phyloP scores from a whole-genome alignment of 1,140 invertebrate genomes.

The Drosophila tropicalis region DNA sequence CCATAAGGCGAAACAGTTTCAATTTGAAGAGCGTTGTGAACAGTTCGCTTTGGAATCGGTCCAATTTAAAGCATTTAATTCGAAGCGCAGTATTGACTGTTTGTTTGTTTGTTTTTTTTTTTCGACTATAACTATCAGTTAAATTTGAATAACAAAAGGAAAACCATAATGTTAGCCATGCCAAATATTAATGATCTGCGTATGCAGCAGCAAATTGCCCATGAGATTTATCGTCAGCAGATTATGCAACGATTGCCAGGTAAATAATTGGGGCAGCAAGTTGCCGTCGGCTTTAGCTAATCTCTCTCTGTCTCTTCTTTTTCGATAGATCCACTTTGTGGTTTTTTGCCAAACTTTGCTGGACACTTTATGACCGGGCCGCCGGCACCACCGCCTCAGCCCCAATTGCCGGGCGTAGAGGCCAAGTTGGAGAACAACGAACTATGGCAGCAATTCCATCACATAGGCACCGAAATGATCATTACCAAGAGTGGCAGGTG shows the following conservation, averaged over 20 bases:
- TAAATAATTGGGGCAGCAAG: conserved; percentile 51
- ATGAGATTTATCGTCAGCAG: conserved; percentile 82
- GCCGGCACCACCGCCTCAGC: conserved; percentile 61
- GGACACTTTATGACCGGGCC: conserved; percentile 49
- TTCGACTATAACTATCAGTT: not conserved
- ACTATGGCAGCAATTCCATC: conserved; percentile 98
- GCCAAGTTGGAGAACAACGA: conserved; percentile 93
- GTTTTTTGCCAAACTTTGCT: conserved; percentile 63
- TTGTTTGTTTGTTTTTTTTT: too few species aligned
- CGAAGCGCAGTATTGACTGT: too few species aligned
- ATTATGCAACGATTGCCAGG: conserved; percentile 83
- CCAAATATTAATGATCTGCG: conserved; percentile 79
- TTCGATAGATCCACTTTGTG: conserved; percentile 75
- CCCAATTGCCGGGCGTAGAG: conserved; percentile 80
- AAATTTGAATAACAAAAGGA: not conserved
- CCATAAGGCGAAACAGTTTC: conserved; percentile 56
- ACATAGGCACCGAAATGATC: conserved; percentile 99
- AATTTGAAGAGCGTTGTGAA: conserved; percentile 61
- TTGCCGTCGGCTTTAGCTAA: conserved; percentile 58
- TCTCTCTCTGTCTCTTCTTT: not conserved
- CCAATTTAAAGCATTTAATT: not conserved
- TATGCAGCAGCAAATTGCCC: conserved; percentile 81
- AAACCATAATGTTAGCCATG: conserved; percentile 64
- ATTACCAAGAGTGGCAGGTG: conserved; percentile 99
- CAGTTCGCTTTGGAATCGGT: conserved; percentile 45